Evolutionary conservation across 2,888 invertebrate species (phyloP).

Genomic region (Antheraea assamensis): DNA sequence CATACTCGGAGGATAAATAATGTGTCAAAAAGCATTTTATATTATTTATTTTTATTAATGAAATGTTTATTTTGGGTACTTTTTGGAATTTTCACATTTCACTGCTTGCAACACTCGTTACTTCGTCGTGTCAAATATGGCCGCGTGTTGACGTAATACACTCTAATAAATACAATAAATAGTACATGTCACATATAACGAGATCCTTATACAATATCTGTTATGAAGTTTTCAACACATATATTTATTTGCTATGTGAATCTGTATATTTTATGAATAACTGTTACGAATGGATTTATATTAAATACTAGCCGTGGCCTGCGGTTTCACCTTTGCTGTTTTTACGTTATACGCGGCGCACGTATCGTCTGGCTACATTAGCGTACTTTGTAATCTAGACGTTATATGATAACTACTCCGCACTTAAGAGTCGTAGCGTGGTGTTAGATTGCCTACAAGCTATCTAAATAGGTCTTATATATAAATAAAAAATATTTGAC

Average conservation of each 20-base stretch:
- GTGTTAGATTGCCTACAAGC: no score
- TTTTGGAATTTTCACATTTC: neutral
- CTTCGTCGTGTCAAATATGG: neutral
- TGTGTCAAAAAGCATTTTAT: no score
- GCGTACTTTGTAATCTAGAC: no score
- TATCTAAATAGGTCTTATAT: no score
- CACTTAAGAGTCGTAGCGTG: no score
- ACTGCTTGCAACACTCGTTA: neutral
- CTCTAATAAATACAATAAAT: conserved; percentile 6
- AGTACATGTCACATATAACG: neutral
- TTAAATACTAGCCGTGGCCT: neutral
- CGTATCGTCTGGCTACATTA: no score
- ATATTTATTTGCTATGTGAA: neutral
- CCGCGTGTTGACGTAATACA: neutral
- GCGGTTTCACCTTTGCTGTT: neutral
- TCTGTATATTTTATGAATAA: neutral
- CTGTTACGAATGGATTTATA: neutral
- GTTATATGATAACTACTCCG: no score
- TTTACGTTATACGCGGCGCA: no score
- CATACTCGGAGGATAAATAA: no score
- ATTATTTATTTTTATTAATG: no score
- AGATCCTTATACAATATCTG: neutral
- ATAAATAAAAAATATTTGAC: no score
- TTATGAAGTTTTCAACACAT: neutral
- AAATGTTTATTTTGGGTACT: neutral